Evolutionary conservation across 2,113 vertebrate species (phyloP).

Genomic region (Oenanthe oenanthe): DNA sequence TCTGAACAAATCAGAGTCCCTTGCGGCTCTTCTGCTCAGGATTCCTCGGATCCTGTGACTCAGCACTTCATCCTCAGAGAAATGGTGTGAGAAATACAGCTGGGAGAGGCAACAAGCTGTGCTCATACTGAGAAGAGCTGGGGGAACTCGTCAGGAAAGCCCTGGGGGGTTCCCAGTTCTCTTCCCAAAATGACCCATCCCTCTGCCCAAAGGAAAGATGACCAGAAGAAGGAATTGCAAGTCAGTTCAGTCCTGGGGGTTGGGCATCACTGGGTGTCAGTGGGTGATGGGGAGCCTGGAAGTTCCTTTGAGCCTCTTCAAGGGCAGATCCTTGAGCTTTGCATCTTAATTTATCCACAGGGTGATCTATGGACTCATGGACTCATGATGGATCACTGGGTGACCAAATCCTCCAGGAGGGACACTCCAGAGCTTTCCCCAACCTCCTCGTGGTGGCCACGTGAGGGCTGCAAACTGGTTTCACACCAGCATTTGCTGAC

Average conservation of each 20-base stretch:
- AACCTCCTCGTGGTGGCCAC: conserved; percentile 24
- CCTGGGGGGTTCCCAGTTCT: not conserved
- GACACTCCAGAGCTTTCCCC: not conserved
- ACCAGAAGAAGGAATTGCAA: not conserved
- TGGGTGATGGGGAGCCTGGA: no score
- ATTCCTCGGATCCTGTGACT: conserved; percentile 55
- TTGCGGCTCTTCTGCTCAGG: not conserved
- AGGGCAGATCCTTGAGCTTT: no score
- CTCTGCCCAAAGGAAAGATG: not conserved
- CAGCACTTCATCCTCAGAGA: conserved; percentile 13
- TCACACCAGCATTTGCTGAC: conserved; percentile 55
- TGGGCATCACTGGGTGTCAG: no score
- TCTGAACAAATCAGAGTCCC: conserved; percentile 2
- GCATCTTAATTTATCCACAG: no score
- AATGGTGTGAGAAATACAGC: not conserved
- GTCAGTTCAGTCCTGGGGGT: no score
- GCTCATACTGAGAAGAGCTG: not conserved
- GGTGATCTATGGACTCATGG: no score
- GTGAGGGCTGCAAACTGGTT: conserved; percentile 45
- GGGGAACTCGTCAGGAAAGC: not conserved
- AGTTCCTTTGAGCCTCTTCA: no score
- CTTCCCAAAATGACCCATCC: not conserved
- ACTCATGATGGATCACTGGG: not conserved
- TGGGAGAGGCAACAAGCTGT: not conserved
- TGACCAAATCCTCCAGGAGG: not conserved